Evolutionary conservation across 2,888 invertebrate genomes (phyloP).

Genomic region (Actias luna): DNA sequence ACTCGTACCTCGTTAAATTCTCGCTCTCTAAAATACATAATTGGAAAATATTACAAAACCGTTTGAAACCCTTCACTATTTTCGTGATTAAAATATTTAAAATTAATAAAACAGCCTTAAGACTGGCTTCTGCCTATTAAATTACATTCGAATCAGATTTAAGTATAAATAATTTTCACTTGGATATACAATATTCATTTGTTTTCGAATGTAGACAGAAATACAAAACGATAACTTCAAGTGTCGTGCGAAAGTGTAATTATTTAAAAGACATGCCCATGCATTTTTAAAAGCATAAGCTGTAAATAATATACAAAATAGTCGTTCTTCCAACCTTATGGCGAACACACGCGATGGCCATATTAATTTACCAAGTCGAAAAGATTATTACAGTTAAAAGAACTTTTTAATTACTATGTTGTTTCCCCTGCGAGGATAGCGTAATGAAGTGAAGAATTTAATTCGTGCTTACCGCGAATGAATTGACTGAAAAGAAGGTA

Average conservation of each 20-base stretch:
- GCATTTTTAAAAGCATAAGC: constrained; percentile 46
- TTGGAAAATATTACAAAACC: neutral
- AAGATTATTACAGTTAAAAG: constrained; percentile 6
- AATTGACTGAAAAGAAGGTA: constrained; percentile 3
- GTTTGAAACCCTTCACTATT: neutral
- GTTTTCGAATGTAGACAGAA: constrained; percentile 12
- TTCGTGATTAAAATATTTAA: neutral
- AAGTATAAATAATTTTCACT: neutral
- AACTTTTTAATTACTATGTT: constrained; percentile 13
- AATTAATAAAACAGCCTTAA: neutral
- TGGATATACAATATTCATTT: neutral
- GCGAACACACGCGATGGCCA: constrained; percentile 12
- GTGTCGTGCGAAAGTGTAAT: constrained; percentile 31
- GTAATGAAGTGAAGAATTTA: constrained; percentile 11
- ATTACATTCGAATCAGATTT: neutral
- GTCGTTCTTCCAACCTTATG: neutral
- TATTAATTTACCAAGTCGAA: constrained; percentile 13
- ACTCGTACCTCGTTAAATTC: neutral
- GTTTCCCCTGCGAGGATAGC: constrained; percentile 10
- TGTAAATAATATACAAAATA: constrained; percentile 36
- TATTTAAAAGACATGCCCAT: constrained; percentile 44
- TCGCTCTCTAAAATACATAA: neutral
- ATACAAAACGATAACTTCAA: constrained; percentile 9
- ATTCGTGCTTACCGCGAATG: constrained; percentile 4
- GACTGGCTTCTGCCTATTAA: neutral